Evolutionary conservation across 2,113 vertebrate genomes (phyloP), one percentile per base, ranked within the genome.

Genomic region (Tachysurus fulvidraco): DNA sequence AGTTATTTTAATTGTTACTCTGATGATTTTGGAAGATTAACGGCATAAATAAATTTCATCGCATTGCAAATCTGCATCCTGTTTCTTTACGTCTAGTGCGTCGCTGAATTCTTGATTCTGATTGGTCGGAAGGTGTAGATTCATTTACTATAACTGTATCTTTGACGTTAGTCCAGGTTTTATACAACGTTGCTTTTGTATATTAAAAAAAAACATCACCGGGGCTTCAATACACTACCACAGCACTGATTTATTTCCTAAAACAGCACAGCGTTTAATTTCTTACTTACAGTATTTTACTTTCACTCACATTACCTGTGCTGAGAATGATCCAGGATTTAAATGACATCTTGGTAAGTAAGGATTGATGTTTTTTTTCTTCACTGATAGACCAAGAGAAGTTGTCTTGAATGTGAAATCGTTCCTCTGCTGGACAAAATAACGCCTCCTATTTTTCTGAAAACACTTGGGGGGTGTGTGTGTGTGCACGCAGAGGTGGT

Each of bases 1-100:
- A 13, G 14, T 5, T 5, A 69, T 67, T 65, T 69, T 80, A 54
- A 65, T 55, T 54, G 12, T 84, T 36, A 36, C 77, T 85, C 60
- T 36, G 57, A 59, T 16, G 28, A 65, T 21, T 85, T 74, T 41
- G 62, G 62, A 30, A 79, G 57, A 19, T 69, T 80, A 57, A 55
- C 36, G 11, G 76, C 76, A 80, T 86, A 50, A 86, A 86, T 80
- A 85, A 80, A 69, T 57, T 28, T 80, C 60, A 80, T 30, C 30
- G 5, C 65, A 25, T 6, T 55, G 62, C 11, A 62, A 59, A 30
- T 44, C 67, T 44, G 46, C 76, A 5, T 85, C 46, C 8, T 69
- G 30, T 59, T 59, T 13, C 64, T 54, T 76, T 17, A 57, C 23
- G 14, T 28, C 0, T 23, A 36, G 12, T 10, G 17, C 6, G 10